Evolutionary conservation across 2,888 invertebrate genomes (phyloP).

Genomic region (Dendrolimus pini): DNA sequence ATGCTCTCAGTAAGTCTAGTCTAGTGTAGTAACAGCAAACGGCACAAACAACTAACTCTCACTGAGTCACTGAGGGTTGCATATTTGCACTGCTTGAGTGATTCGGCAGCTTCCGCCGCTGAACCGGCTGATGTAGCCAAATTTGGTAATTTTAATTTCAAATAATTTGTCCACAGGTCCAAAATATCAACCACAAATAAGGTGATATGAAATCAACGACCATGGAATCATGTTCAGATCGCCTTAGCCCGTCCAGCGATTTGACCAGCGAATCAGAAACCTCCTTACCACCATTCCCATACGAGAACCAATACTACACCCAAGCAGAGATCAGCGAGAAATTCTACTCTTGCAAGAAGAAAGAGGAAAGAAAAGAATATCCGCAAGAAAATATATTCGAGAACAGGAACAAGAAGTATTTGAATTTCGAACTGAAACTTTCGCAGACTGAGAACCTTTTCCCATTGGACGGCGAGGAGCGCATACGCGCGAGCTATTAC

Average conservation of each 20-base stretch:
- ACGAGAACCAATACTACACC: slow-evolving; percentile 56
- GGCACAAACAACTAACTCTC: too few relatives aligned
- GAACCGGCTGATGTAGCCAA: too few relatives aligned
- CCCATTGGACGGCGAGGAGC: slow-evolving; percentile 53
- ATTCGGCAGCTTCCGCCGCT: too few relatives aligned
- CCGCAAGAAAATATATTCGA: slow-evolving; percentile 61
- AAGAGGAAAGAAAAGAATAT: slow-evolving; percentile 48
- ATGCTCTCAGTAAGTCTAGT: too few relatives aligned
- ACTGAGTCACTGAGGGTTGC: too few relatives aligned
- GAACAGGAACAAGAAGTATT: slow-evolving; percentile 60
- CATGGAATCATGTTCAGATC: slow-evolving; percentile 64
- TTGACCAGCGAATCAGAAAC: slow-evolving; percentile 66
- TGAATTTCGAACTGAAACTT: slow-evolving; percentile 66
- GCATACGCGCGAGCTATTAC: slow-evolving; percentile 49
- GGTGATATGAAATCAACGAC: slow-evolving; percentile 67
- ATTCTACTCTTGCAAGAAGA: slow-evolving; percentile 59
- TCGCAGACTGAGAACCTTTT: slow-evolving; percentile 58
- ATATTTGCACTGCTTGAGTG: too few relatives aligned
- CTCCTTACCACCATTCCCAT: slow-evolving; percentile 56
- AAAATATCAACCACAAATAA: background rate
- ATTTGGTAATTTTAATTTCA: too few relatives aligned
- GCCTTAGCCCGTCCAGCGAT: slow-evolving; percentile 64
- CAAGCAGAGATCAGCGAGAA: slow-evolving; percentile 55
- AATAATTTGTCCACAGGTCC: background rate
- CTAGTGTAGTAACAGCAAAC: too few relatives aligned